Conservation (phyloP, 2,888 invertebrate genomes). For the Drosophila melanosoma region DNA sequence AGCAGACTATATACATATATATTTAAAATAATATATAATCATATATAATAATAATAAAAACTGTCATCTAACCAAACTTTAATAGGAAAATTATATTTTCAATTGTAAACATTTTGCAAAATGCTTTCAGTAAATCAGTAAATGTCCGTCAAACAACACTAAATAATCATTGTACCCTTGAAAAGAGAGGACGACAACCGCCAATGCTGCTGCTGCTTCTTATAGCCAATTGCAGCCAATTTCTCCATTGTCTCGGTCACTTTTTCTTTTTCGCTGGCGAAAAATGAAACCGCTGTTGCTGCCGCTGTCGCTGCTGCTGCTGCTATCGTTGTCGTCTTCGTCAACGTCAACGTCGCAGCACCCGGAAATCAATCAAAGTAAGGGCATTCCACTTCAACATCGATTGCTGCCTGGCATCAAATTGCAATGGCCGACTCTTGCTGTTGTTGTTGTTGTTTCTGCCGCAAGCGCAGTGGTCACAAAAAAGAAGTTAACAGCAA, state of each 20-base stretch:
- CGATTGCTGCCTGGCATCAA: slow-evolving; percentile 61
- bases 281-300: slow-evolving; percentile 47
- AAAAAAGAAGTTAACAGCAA: slow-evolving; percentile 21
- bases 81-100: background rate
- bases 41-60: background rate
- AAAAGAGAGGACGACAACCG: slow-evolving; percentile 1
- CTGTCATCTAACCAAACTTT: background rate
- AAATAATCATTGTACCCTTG: slow-evolving; percentile 32
- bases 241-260: slow-evolving; percentile 65
- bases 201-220: slow-evolving; percentile 13
- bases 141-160: slow-evolving; percentile 25
- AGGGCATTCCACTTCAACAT: slow-evolving; percentile 77
- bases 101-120: background rate
- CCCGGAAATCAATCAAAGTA: slow-evolving; percentile 82
- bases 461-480: slow-evolving; percentile 41
- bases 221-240: slow-evolving; percentile 49
- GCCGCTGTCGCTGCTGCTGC: slow-evolving; percentile 28
- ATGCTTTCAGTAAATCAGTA: background rate
- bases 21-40: background rate
- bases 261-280: slow-evolving; percentile 57
- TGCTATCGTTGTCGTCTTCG: slow-evolving; percentile 11
- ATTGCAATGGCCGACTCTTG: slow-evolving; percentile 57
- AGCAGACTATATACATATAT: background rate
- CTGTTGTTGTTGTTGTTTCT: slow-evolving; percentile 38
- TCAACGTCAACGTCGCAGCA: slow-evolving; percentile 60